Evolutionary conservation across 2,888 invertebrate genomes (phyloP), one percentile per base, ranked within the genome.

Genomic region (Baccha elongata): DNA sequence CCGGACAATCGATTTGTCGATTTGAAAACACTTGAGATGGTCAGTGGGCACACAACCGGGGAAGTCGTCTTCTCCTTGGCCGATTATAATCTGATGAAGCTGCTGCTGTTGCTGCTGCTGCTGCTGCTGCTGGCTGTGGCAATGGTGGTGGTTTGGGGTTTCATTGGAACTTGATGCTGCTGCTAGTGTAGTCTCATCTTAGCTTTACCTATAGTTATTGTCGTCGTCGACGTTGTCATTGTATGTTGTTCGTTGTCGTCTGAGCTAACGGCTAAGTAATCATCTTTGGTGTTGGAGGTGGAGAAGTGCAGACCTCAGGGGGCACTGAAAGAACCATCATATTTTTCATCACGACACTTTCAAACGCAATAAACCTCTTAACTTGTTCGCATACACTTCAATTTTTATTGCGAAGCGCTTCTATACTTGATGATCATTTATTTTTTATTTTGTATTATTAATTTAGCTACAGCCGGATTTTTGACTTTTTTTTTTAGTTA

Each of bases 271-370:
- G 67, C 72, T 83, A 73, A 83, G 68, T 73, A 76, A 83, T 83
- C 78, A 72, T 73, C 78, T 65, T 68, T 72, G 67, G 53, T 78
- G 78, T 64, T 73, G 62, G 72, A 78, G 83, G 83, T 83, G 78
- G 55, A 68, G 67, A 78, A 78, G 83, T 83, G 78, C 50, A 68
- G 67, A 76, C 68, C 72, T 83, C 62, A 64, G 67, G 67, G 53
- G 60, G 71, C 78, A 68, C 46, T 44, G 72, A 55, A 44, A 72
- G 72, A 73, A 78, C 50, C 78, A 83, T 85, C 85, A 73, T 83
- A 86, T 86, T 86, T 86, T 86, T 86, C 85, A 86, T 84, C 85
- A 81, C 84, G 84, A 86, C 85, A 86, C 85, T 86, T 85, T 81
- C 78, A 74, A 85, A 85, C 67, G 80, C 80, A 85, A 84, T 86